Conservation (phyloP, 2,797 vertebrate genomes). For the Kryptolebias ocellatus region DNA sequence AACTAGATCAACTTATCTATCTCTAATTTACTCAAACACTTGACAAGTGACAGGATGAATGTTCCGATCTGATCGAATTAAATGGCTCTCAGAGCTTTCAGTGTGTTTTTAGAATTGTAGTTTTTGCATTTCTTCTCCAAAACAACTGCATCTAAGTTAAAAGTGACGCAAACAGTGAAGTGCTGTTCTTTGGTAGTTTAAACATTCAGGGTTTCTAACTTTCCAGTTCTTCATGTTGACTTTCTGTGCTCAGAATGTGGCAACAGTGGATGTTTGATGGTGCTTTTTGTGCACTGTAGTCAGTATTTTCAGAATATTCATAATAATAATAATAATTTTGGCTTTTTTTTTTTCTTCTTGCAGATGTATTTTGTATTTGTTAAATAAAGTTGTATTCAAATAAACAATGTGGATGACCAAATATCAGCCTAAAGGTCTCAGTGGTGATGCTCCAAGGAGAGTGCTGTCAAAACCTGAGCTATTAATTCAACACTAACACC, state of each 20-base stretch:
- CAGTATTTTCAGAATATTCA: conserved; percentile 36
- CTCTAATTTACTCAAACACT: background rate
- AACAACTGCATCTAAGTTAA: too few species aligned
- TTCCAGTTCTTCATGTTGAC: background rate
- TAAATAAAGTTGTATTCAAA: conserved; percentile 58
- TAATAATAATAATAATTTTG: background rate
- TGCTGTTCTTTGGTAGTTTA: too few species aligned
- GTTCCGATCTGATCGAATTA: background rate
- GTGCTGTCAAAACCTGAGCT: background rate
- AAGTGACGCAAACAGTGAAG: background rate
- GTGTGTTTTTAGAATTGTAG: background rate
- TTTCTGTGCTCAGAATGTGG: conserved; percentile 19
- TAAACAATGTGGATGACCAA: background rate
- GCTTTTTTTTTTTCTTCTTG: conserved; percentile 43
- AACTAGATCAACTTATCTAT: background rate
- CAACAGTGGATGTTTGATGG: conserved; percentile 12
- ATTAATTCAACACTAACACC: conserved; percentile 2
- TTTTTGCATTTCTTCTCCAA: background rate
- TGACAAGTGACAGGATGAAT: background rate
- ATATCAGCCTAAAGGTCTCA: background rate
- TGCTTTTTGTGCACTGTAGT: conserved; percentile 26
- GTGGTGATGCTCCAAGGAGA: too few species aligned
- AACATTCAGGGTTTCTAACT: background rate
- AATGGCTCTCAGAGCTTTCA: background rate
- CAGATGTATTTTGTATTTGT: conserved; percentile 45